Base-by-base conservation (phyloP, 1,140 invertebrate species). In the Pseudoatta argentina region DNA sequence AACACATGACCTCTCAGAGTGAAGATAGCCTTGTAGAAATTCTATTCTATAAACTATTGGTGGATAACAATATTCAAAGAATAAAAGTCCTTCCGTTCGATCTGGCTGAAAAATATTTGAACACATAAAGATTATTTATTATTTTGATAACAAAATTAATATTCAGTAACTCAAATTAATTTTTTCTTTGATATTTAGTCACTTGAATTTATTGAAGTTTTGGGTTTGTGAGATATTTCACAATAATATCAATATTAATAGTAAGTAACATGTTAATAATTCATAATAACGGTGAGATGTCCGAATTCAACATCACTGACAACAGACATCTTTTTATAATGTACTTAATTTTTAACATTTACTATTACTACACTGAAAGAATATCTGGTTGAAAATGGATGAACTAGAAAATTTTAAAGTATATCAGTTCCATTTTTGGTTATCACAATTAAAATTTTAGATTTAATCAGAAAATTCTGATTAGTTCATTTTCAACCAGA, bases 61-160 rank as follows among this genome's bases (percentile, higher is more conserved):
- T 27, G 18, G 12, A 64, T 12, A 34, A 59, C 14, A 57, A 39
- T 55, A 71, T 39, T 14, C 27, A 16, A 44, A 8, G 21, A 5
- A 71, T 39, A 66, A 71, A 27, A n/a, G 16, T 44, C 2, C 39
- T 44, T 44, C 39, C 10, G 10, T 51, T 27, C 5, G 24, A 3
- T 39, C 18, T 30, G 34, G 14, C 34, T 6, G n/a, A 67, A 51
- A 57, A 18, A 30, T 34, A 39, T 3, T 55, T 24, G 48, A 55
- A n/a, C 10, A 0, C 10, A 30, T 34, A 82, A 39, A 71, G n/a
- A 55, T 24, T 82, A 57, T 59, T 73, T 24, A 39, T 73, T 16
- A 21, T 24, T 44, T 24, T 51, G 14, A 18, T n/a, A 53, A 24
- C 3, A 30, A 53, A 16, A 53, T 57, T 51, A 48, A 71, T 51